These are phyloP conservation scores for Anoplopoma fimbria DNA, from an alignment of 2,113 vertebrate genomes.

Conservation along the genomic window DNA sequence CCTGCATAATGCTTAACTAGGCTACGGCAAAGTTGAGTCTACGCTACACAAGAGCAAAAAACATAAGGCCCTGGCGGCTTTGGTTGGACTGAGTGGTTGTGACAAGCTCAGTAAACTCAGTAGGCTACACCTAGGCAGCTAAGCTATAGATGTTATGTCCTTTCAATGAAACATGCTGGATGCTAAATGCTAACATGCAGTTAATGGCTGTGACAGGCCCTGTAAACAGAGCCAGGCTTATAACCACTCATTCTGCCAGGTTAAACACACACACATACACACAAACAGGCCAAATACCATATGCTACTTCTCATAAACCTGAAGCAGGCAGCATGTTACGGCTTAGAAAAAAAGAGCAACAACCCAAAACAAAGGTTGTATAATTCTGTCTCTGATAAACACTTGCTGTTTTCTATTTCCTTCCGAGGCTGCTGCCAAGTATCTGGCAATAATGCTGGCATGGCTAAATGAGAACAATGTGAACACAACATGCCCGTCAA, in stretches of 20 bases:
- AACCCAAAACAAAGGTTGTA: slow-evolving; percentile 64
- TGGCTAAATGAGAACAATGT: slow-evolving; percentile 74
- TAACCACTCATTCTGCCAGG: slow-evolving; percentile 69
- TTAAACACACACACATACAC: slow-evolving; percentile 58
- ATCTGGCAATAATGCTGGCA: slow-evolving; percentile 72
- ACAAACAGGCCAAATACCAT: slow-evolving; percentile 81
- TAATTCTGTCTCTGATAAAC: slow-evolving; percentile 81
- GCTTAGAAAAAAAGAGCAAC: slow-evolving; percentile 54
- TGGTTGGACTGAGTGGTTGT: slow-evolving; percentile 67
- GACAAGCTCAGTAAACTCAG: slow-evolving; percentile 73
- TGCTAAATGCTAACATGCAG: slow-evolving; percentile 81
- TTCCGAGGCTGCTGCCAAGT: slow-evolving; percentile 69
- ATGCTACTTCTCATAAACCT: slow-evolving; percentile 78
- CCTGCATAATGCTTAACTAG: slow-evolving; percentile 59
- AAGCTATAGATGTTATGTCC: slow-evolving; percentile 66
- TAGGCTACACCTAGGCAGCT: slow-evolving; percentile 68
- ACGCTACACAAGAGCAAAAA: slow-evolving; percentile 47
- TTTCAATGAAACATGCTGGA: slow-evolving; percentile 68
- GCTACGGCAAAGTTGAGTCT: slow-evolving; percentile 28
- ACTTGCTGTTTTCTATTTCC: slow-evolving; percentile 82
- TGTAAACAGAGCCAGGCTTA: slow-evolving; percentile 87
- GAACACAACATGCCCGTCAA: slow-evolving; percentile 71
- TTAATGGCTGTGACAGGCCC: slow-evolving; percentile 89
- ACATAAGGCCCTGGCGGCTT: slow-evolving; percentile 44
- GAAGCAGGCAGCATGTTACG: slow-evolving; percentile 68